Percentiles rank a stretch among this genome's conserved stretches.
Evolutionary conservation across 2,113 vertebrate species (phyloP).

Genomic region (Oncorhynchus clarkii): DNA sequence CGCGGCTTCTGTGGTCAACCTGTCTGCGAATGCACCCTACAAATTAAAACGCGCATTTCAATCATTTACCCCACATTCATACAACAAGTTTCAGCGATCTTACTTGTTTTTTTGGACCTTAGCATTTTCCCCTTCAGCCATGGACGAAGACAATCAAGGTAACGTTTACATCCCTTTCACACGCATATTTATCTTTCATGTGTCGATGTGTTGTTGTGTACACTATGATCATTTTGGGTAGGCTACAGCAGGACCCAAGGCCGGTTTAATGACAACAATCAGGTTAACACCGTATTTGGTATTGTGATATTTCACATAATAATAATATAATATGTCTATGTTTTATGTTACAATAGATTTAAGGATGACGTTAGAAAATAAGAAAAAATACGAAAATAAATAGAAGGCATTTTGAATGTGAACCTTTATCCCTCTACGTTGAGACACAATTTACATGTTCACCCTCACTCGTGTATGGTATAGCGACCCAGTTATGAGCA

Average conservation of each 20-base stretch:
- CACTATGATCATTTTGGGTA: background rate
- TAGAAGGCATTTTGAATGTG: background rate
- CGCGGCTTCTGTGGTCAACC: conserved; percentile 44
- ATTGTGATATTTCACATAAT: background rate
- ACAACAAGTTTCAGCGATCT: conserved; percentile 51
- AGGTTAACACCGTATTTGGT: background rate
- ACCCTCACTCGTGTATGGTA: background rate
- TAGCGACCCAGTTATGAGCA: background rate
- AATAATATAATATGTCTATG: background rate
- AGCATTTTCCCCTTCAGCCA: conserved; percentile 42
- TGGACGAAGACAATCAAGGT: conserved; percentile 77
- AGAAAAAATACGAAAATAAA: no score
- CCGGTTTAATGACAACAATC: background rate
- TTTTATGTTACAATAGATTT: background rate
- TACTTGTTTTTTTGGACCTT: conserved; percentile 5
- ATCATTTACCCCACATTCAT: conserved; percentile 26
- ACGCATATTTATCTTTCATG: background rate
- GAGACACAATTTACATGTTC: background rate
- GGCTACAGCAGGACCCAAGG: background rate
- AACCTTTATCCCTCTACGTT: background rate
- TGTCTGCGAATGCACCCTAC: conserved; percentile 47
- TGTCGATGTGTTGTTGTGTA: background rate
- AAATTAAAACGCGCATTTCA: conserved; percentile 40
- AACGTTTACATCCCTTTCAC: conserved; percentile 25
- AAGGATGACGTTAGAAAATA: no score